A percentile compares a stretch with the other conserved stretches of the same genome.
These are phyloP conservation scores for Thamnophis sirtalis DNA, from an alignment of 2,113 vertebrate species.

Conservation along the genomic window DNA sequence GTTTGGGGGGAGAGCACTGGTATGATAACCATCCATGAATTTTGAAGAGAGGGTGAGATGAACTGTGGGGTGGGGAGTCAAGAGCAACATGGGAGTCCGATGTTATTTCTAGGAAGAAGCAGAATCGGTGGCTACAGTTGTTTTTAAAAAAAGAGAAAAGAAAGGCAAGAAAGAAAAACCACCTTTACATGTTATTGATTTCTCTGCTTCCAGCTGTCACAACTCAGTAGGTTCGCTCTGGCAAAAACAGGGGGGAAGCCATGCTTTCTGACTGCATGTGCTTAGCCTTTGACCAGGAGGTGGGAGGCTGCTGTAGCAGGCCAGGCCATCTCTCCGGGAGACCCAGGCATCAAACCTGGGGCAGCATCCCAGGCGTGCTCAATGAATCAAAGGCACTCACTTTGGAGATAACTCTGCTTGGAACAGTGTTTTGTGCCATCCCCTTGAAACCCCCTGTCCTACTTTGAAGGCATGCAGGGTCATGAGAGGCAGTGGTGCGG, in stretches of 20 bases:
- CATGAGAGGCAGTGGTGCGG: conserved; percentile 14
- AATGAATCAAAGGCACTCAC: fast-evolving
- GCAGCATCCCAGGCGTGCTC: conserved; percentile 6
- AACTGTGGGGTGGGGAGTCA: not conserved
- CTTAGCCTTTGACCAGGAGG: not conserved
- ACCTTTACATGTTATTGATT: conserved; percentile 40
- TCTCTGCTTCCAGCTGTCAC: conserved; percentile 35
- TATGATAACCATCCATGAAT: not conserved
- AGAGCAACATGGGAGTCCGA: not conserved
- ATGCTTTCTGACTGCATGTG: not conserved
- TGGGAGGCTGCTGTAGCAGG: conserved; percentile 25
- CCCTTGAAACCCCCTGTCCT: not conserved
- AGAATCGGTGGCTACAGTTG: not conserved
- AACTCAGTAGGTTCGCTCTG: conserved; percentile 37
- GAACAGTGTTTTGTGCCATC: not conserved
- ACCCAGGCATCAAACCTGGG: not conserved
- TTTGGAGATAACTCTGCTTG: not conserved
- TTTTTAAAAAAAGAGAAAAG: not conserved
- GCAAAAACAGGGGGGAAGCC: conserved; percentile 34
- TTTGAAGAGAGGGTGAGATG: not conserved
- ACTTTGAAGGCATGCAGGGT: not conserved
- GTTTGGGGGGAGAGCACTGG: not conserved
- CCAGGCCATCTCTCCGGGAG: conserved; percentile 23
- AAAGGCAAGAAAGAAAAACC: conserved; percentile 8
- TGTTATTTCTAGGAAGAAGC: not conserved